Conservation (phyloP, 2,113 vertebrate species). For the Spea bombifrons region DNA sequence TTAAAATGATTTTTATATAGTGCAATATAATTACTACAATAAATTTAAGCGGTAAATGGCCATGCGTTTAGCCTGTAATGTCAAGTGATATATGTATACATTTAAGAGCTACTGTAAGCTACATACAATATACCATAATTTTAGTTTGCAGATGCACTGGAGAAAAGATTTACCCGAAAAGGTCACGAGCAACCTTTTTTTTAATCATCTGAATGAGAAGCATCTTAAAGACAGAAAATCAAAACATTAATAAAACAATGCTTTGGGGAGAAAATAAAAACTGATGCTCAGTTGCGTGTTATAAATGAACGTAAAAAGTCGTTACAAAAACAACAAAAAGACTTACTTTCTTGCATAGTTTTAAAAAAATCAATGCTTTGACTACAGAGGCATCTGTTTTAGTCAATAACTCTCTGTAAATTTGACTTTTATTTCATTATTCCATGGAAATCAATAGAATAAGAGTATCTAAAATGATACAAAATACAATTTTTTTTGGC, state of each 20-base stretch:
- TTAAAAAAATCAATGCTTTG: not conserved
- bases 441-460: not conserved
- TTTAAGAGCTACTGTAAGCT: not conserved
- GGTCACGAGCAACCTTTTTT: not conserved
- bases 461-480: constrained; percentile 5
- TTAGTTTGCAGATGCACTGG: not conserved
- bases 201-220: not conserved
- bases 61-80: not conserved
- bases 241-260: not conserved
- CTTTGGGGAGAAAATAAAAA: no score
- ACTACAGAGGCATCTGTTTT: not conserved
- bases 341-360: not conserved
- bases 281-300: not conserved
- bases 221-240: not conserved
- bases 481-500: not conserved
- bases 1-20: not conserved
- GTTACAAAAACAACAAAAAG: not conserved
- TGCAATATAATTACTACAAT: not conserved
- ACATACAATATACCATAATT: not conserved
- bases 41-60: not conserved
- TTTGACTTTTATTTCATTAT: not conserved
- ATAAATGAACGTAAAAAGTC: no score
- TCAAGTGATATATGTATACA: not conserved
- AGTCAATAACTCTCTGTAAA: not conserved
- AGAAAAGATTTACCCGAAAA: not conserved